phyloP scores from a whole-genome alignment of 2,888 invertebrate genomes.

The Heteromurus nitidus region DNA sequence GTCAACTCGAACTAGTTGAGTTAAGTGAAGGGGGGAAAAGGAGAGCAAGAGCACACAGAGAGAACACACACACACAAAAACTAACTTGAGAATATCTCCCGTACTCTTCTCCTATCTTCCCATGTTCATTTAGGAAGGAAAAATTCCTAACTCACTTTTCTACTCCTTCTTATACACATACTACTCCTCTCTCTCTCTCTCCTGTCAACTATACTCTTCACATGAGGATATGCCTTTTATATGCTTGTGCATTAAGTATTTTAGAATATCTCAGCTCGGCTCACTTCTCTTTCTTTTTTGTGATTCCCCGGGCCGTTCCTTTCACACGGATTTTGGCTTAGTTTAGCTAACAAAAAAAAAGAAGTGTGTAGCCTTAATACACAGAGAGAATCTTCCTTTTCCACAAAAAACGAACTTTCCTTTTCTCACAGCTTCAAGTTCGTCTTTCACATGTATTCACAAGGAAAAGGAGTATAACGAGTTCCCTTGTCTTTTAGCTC shows the following conservation, averaged over 20 bases:
- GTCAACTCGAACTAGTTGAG: constrained; percentile 20
- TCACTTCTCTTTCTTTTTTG: constrained; percentile 39
- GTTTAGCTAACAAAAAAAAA: constrained; percentile 34
- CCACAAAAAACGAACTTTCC: too few relatives aligned
- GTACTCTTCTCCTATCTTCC: not conserved
- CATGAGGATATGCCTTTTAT: not conserved
- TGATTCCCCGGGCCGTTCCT: constrained; percentile 54
- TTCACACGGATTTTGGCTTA: constrained; percentile 58
- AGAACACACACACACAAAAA: too few relatives aligned
- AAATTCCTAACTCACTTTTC: not conserved
- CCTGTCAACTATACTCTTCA: not conserved
- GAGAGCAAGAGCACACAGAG: too few relatives aligned
- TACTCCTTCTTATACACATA: not conserved
- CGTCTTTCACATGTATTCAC: constrained; percentile 17
- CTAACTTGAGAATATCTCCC: constrained; percentile 26
- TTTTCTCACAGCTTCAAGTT: constrained; percentile 3
- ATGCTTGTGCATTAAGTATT: not conserved
- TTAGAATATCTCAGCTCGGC: constrained; percentile 13
- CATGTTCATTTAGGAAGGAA: not conserved
- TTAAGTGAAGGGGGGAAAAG: constrained; percentile 43
- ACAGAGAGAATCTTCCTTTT: constrained; percentile 22
- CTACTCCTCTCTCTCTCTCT: not conserved
- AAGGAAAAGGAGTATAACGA: not conserved
- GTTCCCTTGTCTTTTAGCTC: constrained; percentile 1
- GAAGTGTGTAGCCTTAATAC: not conserved